A percentile compares a stretch with the other conserved stretches of the same genome.
Conservation (phyloP, 2,113 vertebrate species). For the Phycodurus eques region DNA sequence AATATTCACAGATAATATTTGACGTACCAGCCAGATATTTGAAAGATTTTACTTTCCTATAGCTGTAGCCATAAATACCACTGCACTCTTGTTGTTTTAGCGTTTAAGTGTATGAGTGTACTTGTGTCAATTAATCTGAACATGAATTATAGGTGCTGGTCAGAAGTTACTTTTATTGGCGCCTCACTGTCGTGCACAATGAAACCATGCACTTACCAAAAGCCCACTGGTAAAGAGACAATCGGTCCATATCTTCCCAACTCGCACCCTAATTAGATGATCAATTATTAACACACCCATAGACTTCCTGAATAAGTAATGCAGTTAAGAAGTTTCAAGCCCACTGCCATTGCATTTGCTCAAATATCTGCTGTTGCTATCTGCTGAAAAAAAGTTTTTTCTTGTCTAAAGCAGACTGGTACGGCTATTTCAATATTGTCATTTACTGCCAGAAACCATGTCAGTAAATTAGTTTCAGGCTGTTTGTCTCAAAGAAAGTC, state of each 20-base stretch:
- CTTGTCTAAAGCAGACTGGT: slow-evolving; percentile 33
- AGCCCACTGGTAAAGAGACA: slow-evolving; percentile 72
- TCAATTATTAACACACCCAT: slow-evolving; percentile 75
- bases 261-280: slow-evolving; percentile 69
- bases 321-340: slow-evolving; percentile 61
- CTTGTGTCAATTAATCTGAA: slow-evolving; percentile 31
- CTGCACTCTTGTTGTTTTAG: neutral
- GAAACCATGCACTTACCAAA: slow-evolving; percentile 75
- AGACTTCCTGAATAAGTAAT: slow-evolving; percentile 74
- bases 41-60: neutral
- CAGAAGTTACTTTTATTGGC: slow-evolving; percentile 60
- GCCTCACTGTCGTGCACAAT: slow-evolving; percentile 65
- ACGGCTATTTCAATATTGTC: slow-evolving; percentile 37
- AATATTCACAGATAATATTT: neutral
- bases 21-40: too few species aligned
- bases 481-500: slow-evolving; percentile 17
- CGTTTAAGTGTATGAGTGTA: neutral
- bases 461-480: slow-evolving; percentile 32
- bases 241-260: slow-evolving; percentile 57
- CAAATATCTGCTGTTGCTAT: slow-evolving; percentile 65
- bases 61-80: neutral
- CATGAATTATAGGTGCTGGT: slow-evolving; percentile 44
- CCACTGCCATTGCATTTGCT: slow-evolving; percentile 58
- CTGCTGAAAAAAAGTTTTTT: slow-evolving; percentile 40
- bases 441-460: slow-evolving; percentile 33